Base-by-base conservation (phyloP, 2,797 vertebrate genomes). In the Toxotes lorentzi region DNA sequence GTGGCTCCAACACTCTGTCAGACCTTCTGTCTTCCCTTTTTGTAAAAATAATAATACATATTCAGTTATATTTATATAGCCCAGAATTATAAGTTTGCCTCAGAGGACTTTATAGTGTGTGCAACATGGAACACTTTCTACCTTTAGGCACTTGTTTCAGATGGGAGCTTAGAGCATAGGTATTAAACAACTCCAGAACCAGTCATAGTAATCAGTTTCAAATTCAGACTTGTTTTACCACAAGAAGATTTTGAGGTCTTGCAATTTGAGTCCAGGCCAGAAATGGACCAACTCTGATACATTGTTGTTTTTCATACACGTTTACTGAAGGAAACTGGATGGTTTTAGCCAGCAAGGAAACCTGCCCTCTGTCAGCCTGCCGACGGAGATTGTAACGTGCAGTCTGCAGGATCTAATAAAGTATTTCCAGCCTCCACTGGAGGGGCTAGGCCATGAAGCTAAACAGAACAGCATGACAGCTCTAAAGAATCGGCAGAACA, bases 401-500 rank as follows among this genome's bases (percentile, higher is more conserved):
- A 97, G 97, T 77, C 94, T 99, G 61, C 95, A 94, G 83, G 97
- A 99, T 90, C 91, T 99, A 53, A 98, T 97, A 56, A 93, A 95
- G 73, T 98, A 97, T 87, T 97, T 99, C 89, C 94, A 96, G n/a
- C 95, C 94, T 1, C 96, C 95, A 0, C 93, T 93, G 0, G 95
- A 96, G 51, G 94, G 93, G 4, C 79, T 96, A 64, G 93, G 95
- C 30, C 97, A 97, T 0, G 96, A 97, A 86, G 94, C 93, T 41
- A 96, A 95, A 76, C 97, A 98, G 91, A 97, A 96, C 88, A 92
- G 92, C 54, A 90, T 95, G 68, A 83, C 91, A 41, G 94, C 93
- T 1, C 90, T 98, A 51, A 98, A 96, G 93, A 99, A 97, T 83
- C 94, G 97, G 16, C 98, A 99, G 91, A 97, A 97, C 67, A 96